Percentiles rank a stretch among this genome's conserved stretches.
phyloP scores from a whole-genome alignment of 64 coral and sea anemone genomes.

The Dendronephthya gigantea region DNA sequence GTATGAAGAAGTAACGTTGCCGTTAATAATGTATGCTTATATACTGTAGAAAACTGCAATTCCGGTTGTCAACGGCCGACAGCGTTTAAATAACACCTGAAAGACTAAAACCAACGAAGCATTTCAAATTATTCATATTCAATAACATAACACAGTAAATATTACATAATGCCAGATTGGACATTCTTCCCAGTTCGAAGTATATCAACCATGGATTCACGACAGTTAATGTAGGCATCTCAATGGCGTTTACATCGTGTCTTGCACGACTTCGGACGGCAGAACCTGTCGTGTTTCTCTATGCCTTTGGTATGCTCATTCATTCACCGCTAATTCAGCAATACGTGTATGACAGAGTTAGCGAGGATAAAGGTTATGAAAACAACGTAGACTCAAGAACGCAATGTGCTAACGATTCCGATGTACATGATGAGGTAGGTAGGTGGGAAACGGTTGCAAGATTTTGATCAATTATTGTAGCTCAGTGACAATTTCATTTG shows the following conservation, averaged over 20 bases:
- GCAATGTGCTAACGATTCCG: background rate
- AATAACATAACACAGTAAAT: background rate
- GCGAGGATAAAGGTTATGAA: constrained; percentile 48
- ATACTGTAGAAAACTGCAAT: too few species aligned
- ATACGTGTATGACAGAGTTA: constrained; percentile 65
- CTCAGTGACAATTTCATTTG: too few species aligned
- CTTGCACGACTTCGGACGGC: constrained; percentile 41
- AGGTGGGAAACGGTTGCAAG: too few species aligned
- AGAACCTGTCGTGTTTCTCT: constrained; percentile 87
- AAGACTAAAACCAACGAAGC: background rate
- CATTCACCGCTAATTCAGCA: constrained; percentile 66
- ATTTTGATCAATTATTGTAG: too few species aligned
- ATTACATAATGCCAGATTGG: background rate
- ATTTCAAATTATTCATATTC: constrained; percentile 5
- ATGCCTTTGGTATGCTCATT: constrained; percentile 79
- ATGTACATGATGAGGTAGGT: constrained; percentile 5
- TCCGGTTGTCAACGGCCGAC: too few species aligned
- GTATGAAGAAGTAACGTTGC: too few species aligned
- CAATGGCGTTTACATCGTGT: background rate
- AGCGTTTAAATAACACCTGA: background rate
- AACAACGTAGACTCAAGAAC: background rate
- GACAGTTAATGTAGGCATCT: background rate
- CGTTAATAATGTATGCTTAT: too few species aligned
- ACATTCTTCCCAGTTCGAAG: background rate
- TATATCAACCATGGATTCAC: background rate